Base-by-base conservation (phyloP, 1,140 invertebrate species). In the Zaprionus capensis region DNA sequence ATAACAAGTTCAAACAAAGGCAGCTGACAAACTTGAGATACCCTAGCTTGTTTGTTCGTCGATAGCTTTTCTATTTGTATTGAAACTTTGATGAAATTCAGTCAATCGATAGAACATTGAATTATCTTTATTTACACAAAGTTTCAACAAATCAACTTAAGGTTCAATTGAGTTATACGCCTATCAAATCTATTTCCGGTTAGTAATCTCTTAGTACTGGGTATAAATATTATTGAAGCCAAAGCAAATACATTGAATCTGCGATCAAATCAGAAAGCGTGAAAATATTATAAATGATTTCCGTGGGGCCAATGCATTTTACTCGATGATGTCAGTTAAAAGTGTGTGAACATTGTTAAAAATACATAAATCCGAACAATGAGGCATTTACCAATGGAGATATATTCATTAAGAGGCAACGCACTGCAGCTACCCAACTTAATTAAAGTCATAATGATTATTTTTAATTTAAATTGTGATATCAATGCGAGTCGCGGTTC, bases 401-500 rank as follows among this genome's bases (percentile, higher is more conserved):
- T 36, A 53, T 53, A 26, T 69, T 31, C 17, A 70, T 56, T 44
- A 17, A 46, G 24, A 15, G 36, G 14, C 36, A 22, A 56, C 36
- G 38, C 38, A 34, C 15, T 31, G 26, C 17, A 12, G 9, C 44
- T 65, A 36, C 38, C 62, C 53, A 65, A 67, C 56, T 61, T 61
- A 15, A 55, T 58, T 64, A 76, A 46, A 65, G 76, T 80, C 70
- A 76, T 65, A 38, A 69, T 71, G 67, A 78, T 71, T 41, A 83
- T 80, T 74, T 77, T 74, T 73, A 82, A 76, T 73, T 71, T 51
- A 58, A 71, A 72, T 86, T 66, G 38, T 46, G 38, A 71, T 81
- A 79, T 80, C 65, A 82, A 82, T 82, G 67, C 73, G 59, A 64
- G 34, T 73, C 57, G 73, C 55, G 53, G 67, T 83, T 83, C 84